Evolutionary conservation across 2,113 vertebrate species (phyloP).

Genomic region (Phaethon lepturus): DNA sequence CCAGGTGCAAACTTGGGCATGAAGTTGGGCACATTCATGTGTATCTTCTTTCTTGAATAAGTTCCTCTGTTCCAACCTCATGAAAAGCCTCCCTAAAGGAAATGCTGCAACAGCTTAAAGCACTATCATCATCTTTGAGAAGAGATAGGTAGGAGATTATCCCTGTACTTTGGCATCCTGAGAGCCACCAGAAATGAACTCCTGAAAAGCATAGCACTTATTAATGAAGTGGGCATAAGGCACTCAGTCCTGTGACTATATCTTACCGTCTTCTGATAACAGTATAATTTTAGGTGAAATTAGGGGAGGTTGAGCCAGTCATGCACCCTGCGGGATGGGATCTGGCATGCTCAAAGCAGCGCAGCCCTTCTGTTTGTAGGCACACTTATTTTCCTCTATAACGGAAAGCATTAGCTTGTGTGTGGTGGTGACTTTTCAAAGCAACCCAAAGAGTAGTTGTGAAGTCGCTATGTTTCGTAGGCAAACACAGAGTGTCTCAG

Average conservation of each 20-base stretch:
- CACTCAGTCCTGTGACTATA: background rate
- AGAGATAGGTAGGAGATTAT: background rate
- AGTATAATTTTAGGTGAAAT: background rate
- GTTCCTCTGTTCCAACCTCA: background rate
- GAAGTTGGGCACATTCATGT: background rate
- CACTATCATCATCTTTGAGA: background rate
- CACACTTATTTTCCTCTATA: rapidly evolving
- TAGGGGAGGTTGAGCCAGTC: background rate
- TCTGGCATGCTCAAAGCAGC: rapidly evolving
- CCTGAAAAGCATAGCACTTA: background rate
- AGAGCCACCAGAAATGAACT: background rate
- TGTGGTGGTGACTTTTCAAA: background rate
- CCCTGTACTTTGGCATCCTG: background rate
- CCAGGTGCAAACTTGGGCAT: background rate
- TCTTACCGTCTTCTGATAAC: background rate
- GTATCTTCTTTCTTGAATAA: background rate
- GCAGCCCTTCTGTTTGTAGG: background rate
- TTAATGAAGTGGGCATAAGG: background rate
- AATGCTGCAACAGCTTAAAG: background rate
- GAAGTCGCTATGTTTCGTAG: background rate
- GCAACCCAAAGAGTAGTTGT: conserved; percentile 6
- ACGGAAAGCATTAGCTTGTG: background rate
- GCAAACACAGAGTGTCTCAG: rapidly evolving
- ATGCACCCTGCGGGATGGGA: background rate
- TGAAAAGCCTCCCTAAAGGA: background rate